A percentile compares a stretch with the other conserved stretches of the same genome.
Evolutionary conservation across 1,140 invertebrate genomes (phyloP).

Genomic region (Varroa destructor): DNA sequence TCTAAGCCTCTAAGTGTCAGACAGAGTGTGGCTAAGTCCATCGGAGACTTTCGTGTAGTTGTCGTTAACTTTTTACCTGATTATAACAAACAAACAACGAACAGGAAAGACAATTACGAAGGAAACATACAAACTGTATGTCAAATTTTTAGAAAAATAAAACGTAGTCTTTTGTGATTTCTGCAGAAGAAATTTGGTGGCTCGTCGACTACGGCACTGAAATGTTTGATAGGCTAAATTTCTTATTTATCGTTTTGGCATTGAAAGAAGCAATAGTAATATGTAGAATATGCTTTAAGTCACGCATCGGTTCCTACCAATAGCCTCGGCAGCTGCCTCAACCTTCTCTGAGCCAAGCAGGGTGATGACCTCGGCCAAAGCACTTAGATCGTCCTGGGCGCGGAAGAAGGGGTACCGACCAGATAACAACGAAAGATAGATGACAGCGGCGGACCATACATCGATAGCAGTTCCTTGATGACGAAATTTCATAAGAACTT

Average conservation of each 20-base stretch:
- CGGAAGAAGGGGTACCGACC: conserved; percentile 69
- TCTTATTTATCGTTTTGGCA: too few species aligned
- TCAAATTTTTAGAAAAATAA: too few species aligned
- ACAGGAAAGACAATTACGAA: too few species aligned
- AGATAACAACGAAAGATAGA: conserved; percentile 62
- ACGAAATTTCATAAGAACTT: conserved; percentile 62
- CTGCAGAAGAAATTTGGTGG: neutral
- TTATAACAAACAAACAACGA: conserved; percentile 30
- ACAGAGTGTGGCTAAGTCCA: conserved; percentile 44
- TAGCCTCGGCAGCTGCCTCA: conserved; percentile 51
- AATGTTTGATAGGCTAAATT: too few species aligned
- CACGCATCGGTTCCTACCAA: conserved; percentile 46
- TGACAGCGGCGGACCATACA: conserved; percentile 75
- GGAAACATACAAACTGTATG: too few species aligned
- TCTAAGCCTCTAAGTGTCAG: conserved; percentile 43
- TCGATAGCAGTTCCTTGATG: conserved; percentile 70
- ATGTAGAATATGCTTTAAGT: too few species aligned
- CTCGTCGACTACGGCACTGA: too few species aligned
- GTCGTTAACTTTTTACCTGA: conserved; percentile 47
- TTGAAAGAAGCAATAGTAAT: too few species aligned
- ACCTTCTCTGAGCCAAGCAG: conserved; percentile 60
- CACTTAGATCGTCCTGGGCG: conserved; percentile 61
- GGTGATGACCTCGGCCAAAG: conserved; percentile 65
- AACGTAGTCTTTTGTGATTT: neutral
- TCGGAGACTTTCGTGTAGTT: conserved; percentile 43